Base-by-base conservation (phyloP, 2,888 invertebrate species). In the Rhimphoctona megacephalus region DNA sequence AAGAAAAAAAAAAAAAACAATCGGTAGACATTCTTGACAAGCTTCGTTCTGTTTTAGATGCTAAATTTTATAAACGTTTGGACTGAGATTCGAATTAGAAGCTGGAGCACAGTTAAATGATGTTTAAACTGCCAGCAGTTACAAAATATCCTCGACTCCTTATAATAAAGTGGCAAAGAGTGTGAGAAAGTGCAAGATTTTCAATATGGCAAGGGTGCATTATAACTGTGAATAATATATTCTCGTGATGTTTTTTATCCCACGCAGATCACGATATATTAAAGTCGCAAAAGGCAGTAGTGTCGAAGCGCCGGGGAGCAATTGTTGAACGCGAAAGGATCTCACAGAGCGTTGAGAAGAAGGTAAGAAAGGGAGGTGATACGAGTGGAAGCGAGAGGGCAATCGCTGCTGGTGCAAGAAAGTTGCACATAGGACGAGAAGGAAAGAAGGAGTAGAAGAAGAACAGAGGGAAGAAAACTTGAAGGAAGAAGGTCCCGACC, bases 271-370 rank as follows among this genome's bases (percentile, higher is more conserved):
- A 52, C 81, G 67, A 49, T 64, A 82, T 61, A 49, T 25, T 78
- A 79, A 81, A 85, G 83, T 78, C 61, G 64, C 43, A 19, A 74
- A 36, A 25, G 61, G 74, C 57, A 72, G 17, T 36, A 61, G 70
- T 70, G 70, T 49, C 22, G 91, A 93, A 93, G 93, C 94, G 94
- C 95, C 94, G 91, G 93, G 92, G 92, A 94, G 91, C 90, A 90
- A 94, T 94, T 95, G 94, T 93, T 94, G 94, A 80, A 92, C 93
- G 91, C 92, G 91, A 91, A 90, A 90, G 90, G 88, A 90, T 86
- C 89, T 88, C 90, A 90, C 77, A 89, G 76, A 77, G 74, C 85
- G 78, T 14, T 30, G 79, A 77, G 83, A 85, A 88, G 69, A 79
- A 79, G 78, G 73, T 90, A 82, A 90, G 81, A 74, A 57, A 30